Conservation (phyloP, 2,797 vertebrate species). For the Paramormyrops hopkinsi region DNA sequence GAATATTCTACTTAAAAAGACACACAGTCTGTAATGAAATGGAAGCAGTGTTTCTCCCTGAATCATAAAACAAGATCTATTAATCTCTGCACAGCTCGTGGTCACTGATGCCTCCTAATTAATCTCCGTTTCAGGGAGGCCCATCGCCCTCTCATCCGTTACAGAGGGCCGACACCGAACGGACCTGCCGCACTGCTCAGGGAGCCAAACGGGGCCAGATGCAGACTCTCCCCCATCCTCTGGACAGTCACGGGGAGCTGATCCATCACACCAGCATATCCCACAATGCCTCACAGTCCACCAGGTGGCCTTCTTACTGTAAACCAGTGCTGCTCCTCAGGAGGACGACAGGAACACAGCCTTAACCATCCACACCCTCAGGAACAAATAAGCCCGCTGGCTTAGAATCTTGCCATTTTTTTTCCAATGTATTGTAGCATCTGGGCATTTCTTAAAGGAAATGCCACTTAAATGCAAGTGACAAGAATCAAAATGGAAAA, state of each 20-base stretch:
- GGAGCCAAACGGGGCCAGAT: slow-evolving; percentile 32
- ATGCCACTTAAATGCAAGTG: neutral
- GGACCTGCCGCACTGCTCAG: slow-evolving; percentile 47
- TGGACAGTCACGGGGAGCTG: neutral
- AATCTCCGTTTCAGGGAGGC: slow-evolving; percentile 48
- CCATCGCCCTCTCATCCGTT: slow-evolving; percentile 46
- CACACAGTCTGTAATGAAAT: neutral
- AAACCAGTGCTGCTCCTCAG: neutral
- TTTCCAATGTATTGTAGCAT: neutral
- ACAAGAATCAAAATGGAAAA: neutral
- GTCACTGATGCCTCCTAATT: slow-evolving; percentile 57
- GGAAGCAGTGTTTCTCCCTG: neutral
- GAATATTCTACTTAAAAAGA: neutral
- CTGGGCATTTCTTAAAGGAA: neutral
- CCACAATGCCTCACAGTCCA: neutral
- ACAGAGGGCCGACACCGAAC: slow-evolving; percentile 26
- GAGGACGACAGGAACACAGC: neutral
- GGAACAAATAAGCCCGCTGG: neutral
- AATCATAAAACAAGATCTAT: neutral
- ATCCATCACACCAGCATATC: neutral
- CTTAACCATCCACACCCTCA: neutral
- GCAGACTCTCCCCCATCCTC: neutral
- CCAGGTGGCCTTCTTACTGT: neutral
- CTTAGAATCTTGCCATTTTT: neutral
- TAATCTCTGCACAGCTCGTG: neutral